phyloP scores from a whole-genome alignment of 2,888 invertebrate species.

The Drosophila emarginata region DNA sequence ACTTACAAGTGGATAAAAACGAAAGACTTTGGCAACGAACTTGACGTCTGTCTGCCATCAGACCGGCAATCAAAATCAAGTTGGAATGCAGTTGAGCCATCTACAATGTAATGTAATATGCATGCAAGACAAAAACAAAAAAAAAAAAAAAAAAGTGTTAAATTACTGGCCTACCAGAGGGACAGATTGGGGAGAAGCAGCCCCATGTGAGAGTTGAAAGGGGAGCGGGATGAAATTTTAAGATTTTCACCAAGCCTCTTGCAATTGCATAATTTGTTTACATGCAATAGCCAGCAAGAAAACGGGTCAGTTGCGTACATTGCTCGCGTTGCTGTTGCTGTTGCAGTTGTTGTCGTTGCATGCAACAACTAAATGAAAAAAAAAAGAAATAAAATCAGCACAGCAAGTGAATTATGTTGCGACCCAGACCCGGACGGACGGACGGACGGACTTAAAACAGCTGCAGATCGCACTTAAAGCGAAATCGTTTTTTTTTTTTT shows the following conservation, averaged over 20 bases:
- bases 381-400: slow-evolving; percentile 31
- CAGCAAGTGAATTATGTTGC: slow-evolving; percentile 69
- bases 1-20: slow-evolving; percentile 39
- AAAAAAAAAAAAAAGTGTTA: slow-evolving; percentile 67
- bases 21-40: slow-evolving; percentile 64
- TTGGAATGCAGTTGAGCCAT: slow-evolving; percentile 64
- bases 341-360: slow-evolving; percentile 41
- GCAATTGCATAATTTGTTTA: slow-evolving; percentile 76
- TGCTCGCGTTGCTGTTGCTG: slow-evolving; percentile 34
- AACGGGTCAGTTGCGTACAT: slow-evolving; percentile 70
- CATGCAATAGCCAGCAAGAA: slow-evolving; percentile 67
- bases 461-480: slow-evolving; percentile 49
- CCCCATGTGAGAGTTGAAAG: slow-evolving; percentile 3
- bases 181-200: slow-evolving; percentile 2
- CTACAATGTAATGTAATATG: slow-evolving; percentile 51
- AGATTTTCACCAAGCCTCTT: slow-evolving; percentile 47
- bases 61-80: slow-evolving; percentile 61
- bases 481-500: slow-evolving; percentile 46
- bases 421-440: slow-evolving; percentile 19
- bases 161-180: slow-evolving; percentile 59
- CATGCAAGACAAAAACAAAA: slow-evolving; percentile 50
- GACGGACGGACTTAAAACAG: slow-evolving; percentile 10
- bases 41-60: slow-evolving; percentile 37
- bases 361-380: slow-evolving; percentile 41
- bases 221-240: slow-evolving; percentile 21